Conservation (phyloP, 2,797 vertebrate genomes). For the Crocidura indochinensis region DNA sequence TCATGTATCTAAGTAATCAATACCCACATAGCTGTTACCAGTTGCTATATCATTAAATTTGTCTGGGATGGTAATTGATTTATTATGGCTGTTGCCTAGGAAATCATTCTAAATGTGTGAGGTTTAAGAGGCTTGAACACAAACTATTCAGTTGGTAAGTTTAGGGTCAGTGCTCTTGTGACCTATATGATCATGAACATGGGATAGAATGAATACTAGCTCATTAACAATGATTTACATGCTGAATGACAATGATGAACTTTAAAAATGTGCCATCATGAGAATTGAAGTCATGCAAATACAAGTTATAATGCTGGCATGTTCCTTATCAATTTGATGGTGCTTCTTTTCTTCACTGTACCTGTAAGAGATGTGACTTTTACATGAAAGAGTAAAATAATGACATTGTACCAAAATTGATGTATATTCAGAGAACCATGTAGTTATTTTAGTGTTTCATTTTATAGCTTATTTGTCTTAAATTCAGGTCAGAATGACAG, state of each 20-base stretch:
- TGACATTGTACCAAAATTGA: background rate
- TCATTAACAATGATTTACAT: slow-evolving; percentile 83
- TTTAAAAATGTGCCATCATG: slow-evolving; percentile 68
- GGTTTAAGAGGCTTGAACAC: slow-evolving; percentile 72
- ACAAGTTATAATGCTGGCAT: slow-evolving; percentile 69
- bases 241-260: slow-evolving; percentile 49
- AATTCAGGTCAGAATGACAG: too few species aligned
- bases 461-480: slow-evolving; percentile 68
- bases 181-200: slow-evolving; percentile 36
- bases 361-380: slow-evolving; percentile 64
- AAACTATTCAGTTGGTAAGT: slow-evolving; percentile 68
- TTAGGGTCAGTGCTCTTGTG: slow-evolving; percentile 73
- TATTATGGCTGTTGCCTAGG: slow-evolving; percentile 77
- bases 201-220: slow-evolving; percentile 68
- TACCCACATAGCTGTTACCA: slow-evolving; percentile 84
- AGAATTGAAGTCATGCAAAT: slow-evolving; percentile 74
- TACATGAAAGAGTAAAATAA: slow-evolving; percentile 68
- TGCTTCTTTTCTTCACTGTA: slow-evolving; percentile 55
- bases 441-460: slow-evolving; percentile 51
- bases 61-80: slow-evolving; percentile 82
- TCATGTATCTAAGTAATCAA: slow-evolving; percentile 85
- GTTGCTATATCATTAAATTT: slow-evolving; percentile 81
- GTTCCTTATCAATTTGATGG: slow-evolving; percentile 58
- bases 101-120: slow-evolving; percentile 35
- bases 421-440: slow-evolving; percentile 26